Conservation (phyloP, 30 jellyfish, hydroid and myxozoan genomes). For the Turritopsis dohrnii region DNA sequence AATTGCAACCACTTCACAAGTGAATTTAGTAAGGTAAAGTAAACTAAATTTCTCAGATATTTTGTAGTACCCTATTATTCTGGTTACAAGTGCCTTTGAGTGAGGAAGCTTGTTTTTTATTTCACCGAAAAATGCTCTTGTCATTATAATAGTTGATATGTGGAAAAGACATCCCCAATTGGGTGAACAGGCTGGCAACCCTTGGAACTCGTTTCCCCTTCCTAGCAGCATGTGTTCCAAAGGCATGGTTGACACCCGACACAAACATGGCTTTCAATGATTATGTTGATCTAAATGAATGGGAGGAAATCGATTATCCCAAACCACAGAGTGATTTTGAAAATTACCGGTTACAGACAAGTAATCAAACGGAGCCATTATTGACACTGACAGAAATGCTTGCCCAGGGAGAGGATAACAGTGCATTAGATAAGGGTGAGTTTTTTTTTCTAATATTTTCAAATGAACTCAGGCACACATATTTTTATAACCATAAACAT, state of each 20-base stretch:
- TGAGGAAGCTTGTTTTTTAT: too few species aligned
- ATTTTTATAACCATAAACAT: too few species aligned
- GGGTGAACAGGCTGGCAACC: constrained; percentile 91
- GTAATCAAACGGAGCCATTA: neutral
- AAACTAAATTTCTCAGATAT: neutral
- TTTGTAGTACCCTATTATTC: neutral
- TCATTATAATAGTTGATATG: constrained; percentile 69
- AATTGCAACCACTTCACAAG: constrained; percentile 92
- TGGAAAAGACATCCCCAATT: constrained; percentile 76
- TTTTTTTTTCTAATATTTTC: too few species aligned
- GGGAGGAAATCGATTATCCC: constrained; percentile 77
- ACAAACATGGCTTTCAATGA: constrained; percentile 30
- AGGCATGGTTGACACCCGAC: constrained; percentile 96
- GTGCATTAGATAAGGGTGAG: neutral
- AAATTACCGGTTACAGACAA: neutral
- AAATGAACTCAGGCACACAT: too few species aligned
- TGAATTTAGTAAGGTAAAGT: constrained; percentile 71
- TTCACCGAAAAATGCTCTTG: too few species aligned
- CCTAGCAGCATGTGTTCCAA: constrained; percentile 86
- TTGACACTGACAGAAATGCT: neutral
- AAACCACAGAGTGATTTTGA: neutral
- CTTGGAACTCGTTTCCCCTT: constrained; percentile 88
- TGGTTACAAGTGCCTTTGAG: too few species aligned
- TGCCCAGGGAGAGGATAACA: neutral
- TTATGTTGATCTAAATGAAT: constrained; percentile 64